These are phyloP conservation scores for Agonopterix alstromeriana DNA, from an alignment of 2,888 invertebrate genomes.

Conservation along the genomic window DNA sequence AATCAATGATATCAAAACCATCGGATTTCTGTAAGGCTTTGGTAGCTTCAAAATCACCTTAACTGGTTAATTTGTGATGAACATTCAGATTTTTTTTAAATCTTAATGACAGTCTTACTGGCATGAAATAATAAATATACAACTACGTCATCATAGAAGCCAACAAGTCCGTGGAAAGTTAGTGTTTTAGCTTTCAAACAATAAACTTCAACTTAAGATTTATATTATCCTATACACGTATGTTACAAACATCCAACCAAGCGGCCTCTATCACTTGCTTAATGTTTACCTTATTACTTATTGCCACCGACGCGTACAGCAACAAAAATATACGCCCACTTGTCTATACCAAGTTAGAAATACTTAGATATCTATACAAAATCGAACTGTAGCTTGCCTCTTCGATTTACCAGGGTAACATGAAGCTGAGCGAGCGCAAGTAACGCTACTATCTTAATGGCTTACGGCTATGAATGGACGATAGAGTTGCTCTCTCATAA, in stretches of 20 bases:
- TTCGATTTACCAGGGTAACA: slow-evolving; percentile 38
- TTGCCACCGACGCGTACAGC: slow-evolving; percentile 54
- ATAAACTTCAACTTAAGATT: not conserved
- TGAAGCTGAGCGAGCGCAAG: slow-evolving; percentile 29
- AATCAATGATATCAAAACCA: too few relatives aligned
- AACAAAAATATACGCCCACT: slow-evolving; percentile 59
- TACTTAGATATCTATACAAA: slow-evolving; percentile 25
- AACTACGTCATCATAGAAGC: too few relatives aligned
- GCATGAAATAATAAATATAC: too few relatives aligned
- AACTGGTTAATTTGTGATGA: too few relatives aligned
- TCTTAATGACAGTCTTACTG: too few relatives aligned
- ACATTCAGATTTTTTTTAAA: too few relatives aligned
- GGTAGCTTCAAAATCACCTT: too few relatives aligned
- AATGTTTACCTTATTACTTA: slow-evolving; percentile 70
- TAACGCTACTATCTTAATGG: slow-evolving; percentile 34
- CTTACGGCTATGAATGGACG: slow-evolving; percentile 32
- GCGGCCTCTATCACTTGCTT: slow-evolving; percentile 48
- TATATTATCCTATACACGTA: not conserved
- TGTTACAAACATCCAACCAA: slow-evolving; percentile 22
- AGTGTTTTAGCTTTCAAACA: not conserved
- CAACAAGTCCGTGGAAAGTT: too few relatives aligned
- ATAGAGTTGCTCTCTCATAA: slow-evolving; percentile 21
- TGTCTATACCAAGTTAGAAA: slow-evolving; percentile 31
- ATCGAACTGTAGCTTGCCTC: slow-evolving; percentile 22
- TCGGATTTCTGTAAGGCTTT: too few relatives aligned